phyloP scores from a whole-genome alignment of 2,113 vertebrate genomes.

The Oryzias celebensis region DNA sequence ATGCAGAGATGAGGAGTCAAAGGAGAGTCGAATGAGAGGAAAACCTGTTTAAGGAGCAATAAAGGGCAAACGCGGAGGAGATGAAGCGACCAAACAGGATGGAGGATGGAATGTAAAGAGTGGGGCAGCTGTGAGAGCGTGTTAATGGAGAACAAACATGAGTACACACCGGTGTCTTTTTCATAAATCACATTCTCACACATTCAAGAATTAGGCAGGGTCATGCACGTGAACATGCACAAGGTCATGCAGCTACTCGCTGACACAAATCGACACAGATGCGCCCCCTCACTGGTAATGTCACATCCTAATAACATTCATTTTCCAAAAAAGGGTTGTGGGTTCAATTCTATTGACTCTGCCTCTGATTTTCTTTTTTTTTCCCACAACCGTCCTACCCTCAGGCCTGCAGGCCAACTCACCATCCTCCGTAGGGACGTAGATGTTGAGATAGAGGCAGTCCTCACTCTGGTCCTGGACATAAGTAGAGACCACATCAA shows the following conservation, averaged over 20 bases:
- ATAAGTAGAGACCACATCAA: slow-evolving; percentile 94
- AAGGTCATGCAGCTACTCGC: slow-evolving; percentile 83
- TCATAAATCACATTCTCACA: slow-evolving; percentile 33
- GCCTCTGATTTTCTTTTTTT: slow-evolving; percentile 37
- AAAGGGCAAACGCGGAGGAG: slow-evolving; percentile 63
- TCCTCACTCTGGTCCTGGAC: slow-evolving; percentile 99
- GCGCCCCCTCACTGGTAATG: slow-evolving; percentile 45
- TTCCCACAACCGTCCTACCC: slow-evolving; percentile 28
- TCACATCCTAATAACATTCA: slow-evolving; percentile 32
- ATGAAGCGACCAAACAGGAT: slow-evolving; percentile 25
- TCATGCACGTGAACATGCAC: slow-evolving; percentile 90
- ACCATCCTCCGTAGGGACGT: slow-evolving; percentile 99
- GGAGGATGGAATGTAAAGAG: slow-evolving; percentile 61
- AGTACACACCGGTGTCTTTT: slow-evolving; percentile 50
- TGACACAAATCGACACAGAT: slow-evolving; percentile 17
- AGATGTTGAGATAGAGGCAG: slow-evolving; percentile 98
- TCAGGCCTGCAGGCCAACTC: slow-evolving; percentile 83
- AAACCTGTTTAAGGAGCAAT: slow-evolving; percentile 53
- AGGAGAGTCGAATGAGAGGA: slow-evolving; percentile 6
- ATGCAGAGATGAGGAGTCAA: slow-evolving; percentile 16
- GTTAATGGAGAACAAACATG: slow-evolving; percentile 22
- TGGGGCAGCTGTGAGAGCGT: slow-evolving; percentile 45
- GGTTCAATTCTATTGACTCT: slow-evolving; percentile 5
- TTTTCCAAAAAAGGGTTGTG: slow-evolving; percentile 16
- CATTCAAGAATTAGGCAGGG: slow-evolving; percentile 68